phyloP scores from a whole-genome alignment of 2,113 vertebrate genomes.

The Forbesichthys agassizii region DNA sequence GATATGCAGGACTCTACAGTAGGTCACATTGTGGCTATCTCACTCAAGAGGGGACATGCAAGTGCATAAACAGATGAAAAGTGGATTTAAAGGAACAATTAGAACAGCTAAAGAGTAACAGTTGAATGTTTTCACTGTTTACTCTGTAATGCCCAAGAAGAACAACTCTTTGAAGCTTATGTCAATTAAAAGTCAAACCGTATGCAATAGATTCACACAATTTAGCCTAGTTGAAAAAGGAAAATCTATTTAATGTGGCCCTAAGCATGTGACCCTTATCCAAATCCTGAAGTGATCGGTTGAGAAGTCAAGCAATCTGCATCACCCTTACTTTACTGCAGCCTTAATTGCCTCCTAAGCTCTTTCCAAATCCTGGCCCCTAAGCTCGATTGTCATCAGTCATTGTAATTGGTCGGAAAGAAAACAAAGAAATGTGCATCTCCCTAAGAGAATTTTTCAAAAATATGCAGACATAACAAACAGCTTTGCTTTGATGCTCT shows the following conservation, averaged over 20 bases:
- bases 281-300: conserved; percentile 20
- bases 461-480: conserved; percentile 30
- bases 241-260: conserved; percentile 44
- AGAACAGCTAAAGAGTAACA: background rate
- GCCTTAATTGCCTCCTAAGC: conserved; percentile 57
- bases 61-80: conserved; percentile 18
- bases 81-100: background rate
- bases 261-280: conserved; percentile 10
- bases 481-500: conserved; percentile 18
- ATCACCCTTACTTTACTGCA: conserved; percentile 14
- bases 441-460: conserved; percentile 21
- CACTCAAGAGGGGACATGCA: conserved; percentile 23
- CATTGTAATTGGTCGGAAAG: conserved; percentile 49
- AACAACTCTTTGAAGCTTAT: conserved; percentile 30
- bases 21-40: conserved; percentile 27
- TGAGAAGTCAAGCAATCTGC: background rate
- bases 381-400: conserved; percentile 41
- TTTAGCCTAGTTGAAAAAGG: conserved; percentile 7
- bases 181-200: conserved; percentile 36
- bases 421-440: conserved; percentile 52
- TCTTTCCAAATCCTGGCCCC: conserved; percentile 30
- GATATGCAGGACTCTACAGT: conserved; percentile 5
- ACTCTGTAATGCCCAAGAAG: no score
- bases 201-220: conserved; percentile 11
- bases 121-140: no score